A percentile compares a stretch with the other conserved stretches of the same genome.
These are phyloP conservation scores for Heliconius hermathena DNA, from an alignment of 1,140 invertebrate genomes.

Conservation along the genomic window DNA sequence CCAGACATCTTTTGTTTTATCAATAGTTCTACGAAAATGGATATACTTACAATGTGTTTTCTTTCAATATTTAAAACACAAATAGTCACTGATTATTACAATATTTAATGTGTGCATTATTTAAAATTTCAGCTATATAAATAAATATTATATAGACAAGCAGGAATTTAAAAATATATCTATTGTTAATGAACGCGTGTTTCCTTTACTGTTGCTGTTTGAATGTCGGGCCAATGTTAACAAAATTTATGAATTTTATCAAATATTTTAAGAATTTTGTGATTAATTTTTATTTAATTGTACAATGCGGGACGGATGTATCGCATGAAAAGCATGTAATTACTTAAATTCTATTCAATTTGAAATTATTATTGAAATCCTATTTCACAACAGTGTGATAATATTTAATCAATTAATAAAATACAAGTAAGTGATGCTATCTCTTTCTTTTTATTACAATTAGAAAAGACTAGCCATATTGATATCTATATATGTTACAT, in stretches of 20 bases:
- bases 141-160: not conserved
- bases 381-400: not conserved
- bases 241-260: not conserved
- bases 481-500: not conserved
- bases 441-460: not conserved
- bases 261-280: not conserved
- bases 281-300: not conserved
- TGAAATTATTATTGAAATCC: not conserved
- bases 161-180: not conserved
- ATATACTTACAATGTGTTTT: not conserved
- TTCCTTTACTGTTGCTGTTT: not conserved
- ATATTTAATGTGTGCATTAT: not conserved
- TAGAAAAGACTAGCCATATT: not conserved
- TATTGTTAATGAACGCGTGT: not conserved
- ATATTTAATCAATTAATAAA: not conserved
- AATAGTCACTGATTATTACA: not conserved
- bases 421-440: not conserved
- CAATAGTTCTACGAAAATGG: not conserved
- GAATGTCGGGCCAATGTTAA: not conserved
- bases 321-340: constrained; percentile 7
- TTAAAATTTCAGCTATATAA: not conserved
- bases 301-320: constrained; percentile 7
- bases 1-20: not conserved
- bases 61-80: not conserved
- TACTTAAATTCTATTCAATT: not conserved